Percentiles rank a stretch among this genome's conserved stretches.
Evolutionary conservation across 2,888 invertebrate genomes (phyloP).

Genomic region (Pseudococcus viburni): DNA sequence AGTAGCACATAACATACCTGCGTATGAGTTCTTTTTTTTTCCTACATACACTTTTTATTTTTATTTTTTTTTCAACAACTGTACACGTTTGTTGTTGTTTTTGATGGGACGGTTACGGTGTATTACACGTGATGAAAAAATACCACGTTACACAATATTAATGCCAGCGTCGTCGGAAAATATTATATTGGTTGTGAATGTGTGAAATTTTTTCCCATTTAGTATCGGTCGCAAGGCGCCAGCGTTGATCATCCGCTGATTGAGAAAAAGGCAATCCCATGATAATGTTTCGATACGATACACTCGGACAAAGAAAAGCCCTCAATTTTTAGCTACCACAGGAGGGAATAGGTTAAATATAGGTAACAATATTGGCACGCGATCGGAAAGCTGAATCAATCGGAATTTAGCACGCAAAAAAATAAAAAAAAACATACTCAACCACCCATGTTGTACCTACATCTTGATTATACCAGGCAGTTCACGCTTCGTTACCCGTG

Average conservation of each 20-base stretch:
- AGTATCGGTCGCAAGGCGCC: constrained; percentile 8
- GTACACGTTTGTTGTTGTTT: constrained; percentile 56
- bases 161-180: background rate
- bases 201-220: constrained; percentile 4
- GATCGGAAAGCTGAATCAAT: constrained; percentile 24
- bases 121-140: constrained; percentile 62
- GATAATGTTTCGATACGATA: background rate
- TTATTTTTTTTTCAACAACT: constrained; percentile 23
- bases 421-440: background rate
- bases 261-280: background rate
- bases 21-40: constrained; percentile 50
- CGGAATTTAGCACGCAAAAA: constrained; percentile 34
- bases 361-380: constrained; percentile 11
- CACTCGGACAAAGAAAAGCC: background rate
- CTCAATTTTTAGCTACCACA: background rate
- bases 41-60: constrained; percentile 38
- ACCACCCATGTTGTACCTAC: constrained; percentile 42
- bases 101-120: constrained; percentile 66
- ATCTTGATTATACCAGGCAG: constrained; percentile 27
- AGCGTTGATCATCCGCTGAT: background rate
- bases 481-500: constrained; percentile 29
- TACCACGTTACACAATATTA: constrained; percentile 63
- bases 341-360: background rate
- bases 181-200: background rate
- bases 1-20: constrained; percentile 43